Base-by-base conservation (phyloP, 1,140 invertebrate species). In the Lordiphosa clarofinis region DNA sequence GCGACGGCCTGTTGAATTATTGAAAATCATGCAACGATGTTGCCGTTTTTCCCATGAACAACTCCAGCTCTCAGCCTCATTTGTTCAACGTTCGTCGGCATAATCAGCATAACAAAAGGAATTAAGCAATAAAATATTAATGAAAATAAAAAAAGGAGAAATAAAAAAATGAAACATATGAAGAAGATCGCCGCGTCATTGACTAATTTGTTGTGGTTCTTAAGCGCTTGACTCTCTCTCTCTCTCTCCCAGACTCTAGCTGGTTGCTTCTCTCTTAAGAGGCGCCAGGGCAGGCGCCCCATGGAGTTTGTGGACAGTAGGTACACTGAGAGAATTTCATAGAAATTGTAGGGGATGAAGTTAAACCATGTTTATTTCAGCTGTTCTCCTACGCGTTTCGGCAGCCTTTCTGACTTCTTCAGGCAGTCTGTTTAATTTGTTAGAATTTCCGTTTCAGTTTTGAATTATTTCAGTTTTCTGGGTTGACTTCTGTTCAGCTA, bases 91-190 rank as follows among this genome's bases (percentile, higher is more conserved):
- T 61, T 48, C 49, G 24, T 38, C 59, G 84, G 84, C 84, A 84
- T 84, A 87, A 86, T 86, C 76, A 87, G 76, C 86, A 87, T 86
- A 86, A 87, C 86, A 88, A 88, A 86, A 86, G 81, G 81, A 87
- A 88, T 88, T 87, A 88, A 88, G 86, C 82, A 86, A 79, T 86
- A 86, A 86, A 75, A 84, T 82, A 82, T 84, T 84, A 84, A 84
- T 78, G 73, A 84, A 84, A 84, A 84, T 84, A 84, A 64, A 74
- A 33, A 48, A 49, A 43, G 28, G 44, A 24, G 15, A 28, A 37
- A 11, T 28, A 39, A 37, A 31, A 12, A 11, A 44, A 19, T 15
- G 37, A 38, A 24, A 36, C 15, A 15, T 59, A 11, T 37, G 31
- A 43, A 38, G 40, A 82, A 86, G 74, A 82, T 70, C 61, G 74